Percentiles rank a stretch among this genome's conserved stretches.
phyloP scores from a whole-genome alignment of 2,113 vertebrate genomes.

The Chunga burmeisteri region DNA sequence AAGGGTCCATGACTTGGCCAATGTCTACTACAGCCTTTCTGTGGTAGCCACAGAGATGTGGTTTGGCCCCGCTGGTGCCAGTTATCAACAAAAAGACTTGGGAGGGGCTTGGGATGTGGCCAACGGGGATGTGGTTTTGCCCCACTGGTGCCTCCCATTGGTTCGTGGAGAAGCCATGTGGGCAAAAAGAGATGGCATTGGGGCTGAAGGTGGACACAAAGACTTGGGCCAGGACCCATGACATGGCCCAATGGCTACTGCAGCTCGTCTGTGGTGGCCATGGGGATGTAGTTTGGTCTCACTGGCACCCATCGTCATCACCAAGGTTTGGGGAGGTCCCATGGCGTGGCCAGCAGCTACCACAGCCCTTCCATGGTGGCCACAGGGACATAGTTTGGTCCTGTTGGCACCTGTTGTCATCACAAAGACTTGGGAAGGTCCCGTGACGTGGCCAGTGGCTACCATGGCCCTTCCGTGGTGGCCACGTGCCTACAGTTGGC shows the following conservation, averaged over 20 bases:
- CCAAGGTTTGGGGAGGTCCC: neutral
- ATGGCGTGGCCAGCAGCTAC: neutral
- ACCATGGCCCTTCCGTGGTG: neutral
- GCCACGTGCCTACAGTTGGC: neutral
- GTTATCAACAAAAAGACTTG: neutral
- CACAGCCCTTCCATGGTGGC: neutral
- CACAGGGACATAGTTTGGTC: neutral
- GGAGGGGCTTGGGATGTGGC: neutral
- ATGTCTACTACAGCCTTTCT: neutral
- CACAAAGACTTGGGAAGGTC: neutral
- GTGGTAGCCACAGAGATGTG: neutral
- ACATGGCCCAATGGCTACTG: neutral
- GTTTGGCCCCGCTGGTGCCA: neutral
- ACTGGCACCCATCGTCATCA: neutral
- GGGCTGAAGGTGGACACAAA: neutral
- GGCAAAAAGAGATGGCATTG: neutral
- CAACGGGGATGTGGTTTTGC: rapidly evolving
- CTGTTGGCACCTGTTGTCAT: neutral
- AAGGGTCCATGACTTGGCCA: no score
- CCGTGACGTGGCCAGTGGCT: neutral
- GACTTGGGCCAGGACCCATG: neutral
- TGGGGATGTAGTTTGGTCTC: neutral
- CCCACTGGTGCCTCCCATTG: neutral
- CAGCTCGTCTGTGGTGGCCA: neutral
- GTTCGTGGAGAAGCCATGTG: neutral